Conservation (phyloP, 2,113 vertebrate genomes). For the Zosterops lateralis region DNA sequence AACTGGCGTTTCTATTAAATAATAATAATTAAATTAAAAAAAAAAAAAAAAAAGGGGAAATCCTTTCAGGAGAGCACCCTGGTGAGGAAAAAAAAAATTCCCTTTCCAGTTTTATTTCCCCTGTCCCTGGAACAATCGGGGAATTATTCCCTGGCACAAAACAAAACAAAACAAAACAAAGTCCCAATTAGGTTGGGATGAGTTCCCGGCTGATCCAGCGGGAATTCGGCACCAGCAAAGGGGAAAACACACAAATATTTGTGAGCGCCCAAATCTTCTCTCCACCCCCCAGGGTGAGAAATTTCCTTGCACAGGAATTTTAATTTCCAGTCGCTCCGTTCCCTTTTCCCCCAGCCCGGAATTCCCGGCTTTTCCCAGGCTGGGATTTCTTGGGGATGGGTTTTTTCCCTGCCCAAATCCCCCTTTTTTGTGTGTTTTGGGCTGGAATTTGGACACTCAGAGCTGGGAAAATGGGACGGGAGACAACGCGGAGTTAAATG, state of each 20-base stretch:
- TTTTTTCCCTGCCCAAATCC: fast-evolving
- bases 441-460: background rate
- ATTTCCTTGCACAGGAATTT: background rate
- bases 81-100: background rate
- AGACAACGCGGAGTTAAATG: background rate
- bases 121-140: conserved; percentile 17
- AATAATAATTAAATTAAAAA: background rate
- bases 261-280: background rate
- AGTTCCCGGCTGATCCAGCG: background rate
- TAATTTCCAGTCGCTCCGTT: background rate
- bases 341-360: background rate
- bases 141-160: conserved; percentile 14
- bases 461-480: background rate
- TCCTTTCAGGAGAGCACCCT: background rate
- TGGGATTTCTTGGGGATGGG: background rate
- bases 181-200: background rate
- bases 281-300: background rate
- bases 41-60: background rate
- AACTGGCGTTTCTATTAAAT: conserved; percentile 56
- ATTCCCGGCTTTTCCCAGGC: background rate
- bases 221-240: background rate
- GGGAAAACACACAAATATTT: background rate
- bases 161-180: conserved; percentile 3
- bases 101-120: conserved; percentile 53
- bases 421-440: background rate